Conservation (phyloP, 2,888 invertebrate species). For the Hypomecis punctinalis region DNA sequence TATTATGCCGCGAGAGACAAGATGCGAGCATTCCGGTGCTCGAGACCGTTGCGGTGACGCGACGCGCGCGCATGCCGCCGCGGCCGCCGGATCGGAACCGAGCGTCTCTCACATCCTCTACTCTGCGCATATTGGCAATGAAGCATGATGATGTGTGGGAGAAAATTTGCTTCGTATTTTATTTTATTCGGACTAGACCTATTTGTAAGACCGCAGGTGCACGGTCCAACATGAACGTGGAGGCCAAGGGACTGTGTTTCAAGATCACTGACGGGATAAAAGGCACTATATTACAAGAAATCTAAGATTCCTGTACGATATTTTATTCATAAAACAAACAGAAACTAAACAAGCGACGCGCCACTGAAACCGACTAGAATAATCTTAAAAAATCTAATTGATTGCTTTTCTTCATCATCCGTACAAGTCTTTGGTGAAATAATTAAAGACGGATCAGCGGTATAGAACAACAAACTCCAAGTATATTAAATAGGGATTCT, state of each 20-base stretch:
- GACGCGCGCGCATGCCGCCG: conserved; percentile 76
- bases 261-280: no score
- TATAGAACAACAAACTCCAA: conserved; percentile 6
- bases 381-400: no score
- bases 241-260: no score
- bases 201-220: no score
- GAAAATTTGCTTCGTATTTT: conserved; percentile 19
- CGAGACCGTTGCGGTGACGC: conserved; percentile 66
- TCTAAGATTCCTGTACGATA: no score
- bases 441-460: conserved; percentile 7
- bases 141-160: conserved; percentile 27
- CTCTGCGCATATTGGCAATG: conserved; percentile 45
- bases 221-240: no score
- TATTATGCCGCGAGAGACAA: conserved; percentile 45
- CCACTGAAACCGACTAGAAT: no score
- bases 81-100: conserved; percentile 77
- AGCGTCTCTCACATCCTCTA: conserved; percentile 48
- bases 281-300: no score
- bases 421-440: background rate
- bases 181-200: background rate
- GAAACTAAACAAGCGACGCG: no score
- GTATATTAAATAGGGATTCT: background rate
- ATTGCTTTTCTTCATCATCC: background rate
- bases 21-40: conserved; percentile 60
- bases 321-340: no score